These are phyloP conservation scores for Diploscapter pachys DNA, from an alignment of 1,140 invertebrate species.

Conservation along the genomic window DNA sequence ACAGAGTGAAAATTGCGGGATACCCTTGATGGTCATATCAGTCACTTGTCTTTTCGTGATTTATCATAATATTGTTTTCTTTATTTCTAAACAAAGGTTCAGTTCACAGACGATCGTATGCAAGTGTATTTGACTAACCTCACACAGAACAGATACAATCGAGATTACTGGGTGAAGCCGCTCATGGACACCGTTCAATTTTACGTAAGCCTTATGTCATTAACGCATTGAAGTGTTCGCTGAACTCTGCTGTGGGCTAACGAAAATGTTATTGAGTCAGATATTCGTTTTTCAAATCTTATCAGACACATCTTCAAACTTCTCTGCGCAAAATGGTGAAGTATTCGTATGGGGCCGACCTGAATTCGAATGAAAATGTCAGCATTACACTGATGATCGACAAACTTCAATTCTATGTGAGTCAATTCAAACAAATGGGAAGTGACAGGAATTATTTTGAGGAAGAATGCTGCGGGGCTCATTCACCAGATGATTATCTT, in stretches of 20 bases:
- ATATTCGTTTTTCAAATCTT: background rate
- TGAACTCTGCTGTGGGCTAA: background rate
- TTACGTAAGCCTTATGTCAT: conserved; percentile 41
- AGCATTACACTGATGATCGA: conserved; percentile 37
- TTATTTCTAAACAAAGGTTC: conserved; percentile 8
- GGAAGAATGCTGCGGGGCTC: conserved; percentile 39
- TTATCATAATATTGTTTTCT: background rate
- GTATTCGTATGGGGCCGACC: conserved; percentile 40
- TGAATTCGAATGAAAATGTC: conserved; percentile 26
- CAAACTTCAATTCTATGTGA: conserved; percentile 45
- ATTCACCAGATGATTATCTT: conserved; percentile 28
- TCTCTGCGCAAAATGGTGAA: conserved; percentile 28
- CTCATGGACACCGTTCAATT: conserved; percentile 53
- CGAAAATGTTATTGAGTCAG: background rate
- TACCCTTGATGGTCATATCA: no score
- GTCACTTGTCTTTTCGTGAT: background rate
- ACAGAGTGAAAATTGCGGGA: no score
- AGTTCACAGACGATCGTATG: conserved; percentile 51
- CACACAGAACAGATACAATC: conserved; percentile 51
- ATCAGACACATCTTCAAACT: background rate
- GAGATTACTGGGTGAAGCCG: conserved; percentile 56
- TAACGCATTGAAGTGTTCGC: background rate
- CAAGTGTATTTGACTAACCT: conserved; percentile 50
- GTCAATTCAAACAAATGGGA: background rate
- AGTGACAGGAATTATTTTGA: conserved; percentile 20